Evolutionary conservation across 2,113 vertebrate genomes (phyloP), one percentile per base, ranked within the genome.

Genomic region (Rhadina sibilatrix): DNA sequence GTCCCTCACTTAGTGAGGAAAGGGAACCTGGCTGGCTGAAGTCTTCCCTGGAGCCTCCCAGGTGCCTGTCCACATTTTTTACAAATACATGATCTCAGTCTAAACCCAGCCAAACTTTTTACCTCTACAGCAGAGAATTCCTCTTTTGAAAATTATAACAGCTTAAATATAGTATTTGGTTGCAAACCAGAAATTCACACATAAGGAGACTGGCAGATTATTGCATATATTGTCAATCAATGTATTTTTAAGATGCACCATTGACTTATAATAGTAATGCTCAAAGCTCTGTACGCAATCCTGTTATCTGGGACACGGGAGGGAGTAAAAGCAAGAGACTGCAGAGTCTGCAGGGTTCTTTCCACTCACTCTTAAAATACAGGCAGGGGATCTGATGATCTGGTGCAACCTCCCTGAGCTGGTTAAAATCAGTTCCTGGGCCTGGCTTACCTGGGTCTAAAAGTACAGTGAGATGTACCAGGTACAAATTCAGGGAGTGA

Each of bases 151-250:
- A 96, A 96, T 96, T 95, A 81, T 90, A 97, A 59, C 96, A 95
- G 91, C 86, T 97, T 97, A 97, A 97, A 97, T 97, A 97, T 93
- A 97, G 97, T 96, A 54, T 97, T 61, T 82, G 94, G 96, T 98
- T 97, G 97, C 96, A 97, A 97, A 97, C 77, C 94, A 97, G 95
- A 97, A 95, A 97, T 83, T 95, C 93, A 82, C 90, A 71, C 95
- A 96, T 97, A 97, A 96, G 96, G 97, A 95, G 88, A 94, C 94
- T 96, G 95, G 96, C 97, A 97, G 97, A 96, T 97, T 97, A 97
- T 81, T 92, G 88, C 95, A 88, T 88, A 81, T 91, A 95, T 97
- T 97, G 97, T 97, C 97, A 97, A 97, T 97, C 96, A 96, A 85
- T 95, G 94, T 96, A 94, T 97, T 98, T 97, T 96, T 96, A 94